Evolutionary conservation across 1,140 invertebrate species (phyloP).

Genomic region (Nilaparvata lugens): DNA sequence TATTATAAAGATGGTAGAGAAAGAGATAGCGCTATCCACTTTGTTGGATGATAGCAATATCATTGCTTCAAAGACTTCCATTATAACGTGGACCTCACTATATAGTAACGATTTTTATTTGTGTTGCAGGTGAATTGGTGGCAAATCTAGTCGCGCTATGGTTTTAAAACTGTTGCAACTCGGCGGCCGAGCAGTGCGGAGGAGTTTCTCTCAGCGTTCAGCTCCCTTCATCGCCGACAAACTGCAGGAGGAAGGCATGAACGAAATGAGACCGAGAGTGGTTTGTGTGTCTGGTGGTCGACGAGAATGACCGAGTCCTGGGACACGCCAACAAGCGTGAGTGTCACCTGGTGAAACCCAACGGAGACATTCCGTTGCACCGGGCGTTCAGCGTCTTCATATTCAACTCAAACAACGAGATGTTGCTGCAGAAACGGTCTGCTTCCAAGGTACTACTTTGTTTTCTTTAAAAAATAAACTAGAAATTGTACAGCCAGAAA

Average conservation of each 20-base stretch:
- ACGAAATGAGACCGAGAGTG: no score
- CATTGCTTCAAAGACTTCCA: no score
- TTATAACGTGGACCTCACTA: no score
- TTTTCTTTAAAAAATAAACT: no score
- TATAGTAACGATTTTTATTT: no score
- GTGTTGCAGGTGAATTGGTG: no score
- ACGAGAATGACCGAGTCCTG: conserved; percentile 73
- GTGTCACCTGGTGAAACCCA: conserved; percentile 72
- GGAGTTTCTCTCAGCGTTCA: neutral
- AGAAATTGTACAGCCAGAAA: no score
- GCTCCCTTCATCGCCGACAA: conserved; percentile 34
- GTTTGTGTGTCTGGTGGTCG: conserved; percentile 85
- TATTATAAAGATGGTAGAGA: no score
- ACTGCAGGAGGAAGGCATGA: conserved; percentile 48
- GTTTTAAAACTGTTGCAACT: no score
- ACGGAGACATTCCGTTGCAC: conserved; percentile 66
- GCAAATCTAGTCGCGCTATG: no score
- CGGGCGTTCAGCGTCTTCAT: conserved; percentile 96
- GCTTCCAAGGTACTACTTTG: conserved; percentile 76
- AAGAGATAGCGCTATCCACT: no score
- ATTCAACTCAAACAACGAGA: conserved; percentile 76
- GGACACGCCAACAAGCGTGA: conserved; percentile 77
- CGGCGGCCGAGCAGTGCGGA: neutral
- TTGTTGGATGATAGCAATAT: no score
- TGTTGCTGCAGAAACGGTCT: conserved; percentile 84